Conservation (phyloP, 2,113 vertebrate genomes). For the Isurus oxyrinchus region DNA sequence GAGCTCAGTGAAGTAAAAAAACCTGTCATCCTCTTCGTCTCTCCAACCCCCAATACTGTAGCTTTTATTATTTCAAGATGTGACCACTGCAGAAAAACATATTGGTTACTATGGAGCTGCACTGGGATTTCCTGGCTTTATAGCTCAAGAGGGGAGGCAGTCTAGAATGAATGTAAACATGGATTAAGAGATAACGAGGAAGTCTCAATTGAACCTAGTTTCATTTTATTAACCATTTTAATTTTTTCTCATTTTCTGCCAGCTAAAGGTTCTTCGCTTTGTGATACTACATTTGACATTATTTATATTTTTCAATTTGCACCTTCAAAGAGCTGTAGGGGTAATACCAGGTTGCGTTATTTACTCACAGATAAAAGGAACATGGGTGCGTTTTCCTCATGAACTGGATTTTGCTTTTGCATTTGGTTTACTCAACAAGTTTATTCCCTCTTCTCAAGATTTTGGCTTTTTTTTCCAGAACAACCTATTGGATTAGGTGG, state of each 20-base stretch:
- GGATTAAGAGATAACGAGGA: neutral
- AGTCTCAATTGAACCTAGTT: neutral
- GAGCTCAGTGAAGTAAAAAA: neutral
- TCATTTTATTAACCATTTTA: neutral
- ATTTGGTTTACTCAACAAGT: neutral
- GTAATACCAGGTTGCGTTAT: neutral
- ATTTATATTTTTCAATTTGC: neutral
- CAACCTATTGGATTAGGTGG: neutral
- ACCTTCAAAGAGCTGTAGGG: neutral
- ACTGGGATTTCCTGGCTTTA: neutral
- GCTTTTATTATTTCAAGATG: conserved; percentile 10
- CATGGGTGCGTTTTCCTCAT: neutral
- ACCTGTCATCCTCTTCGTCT: neutral
- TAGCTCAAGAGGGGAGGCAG: neutral
- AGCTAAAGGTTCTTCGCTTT: neutral
- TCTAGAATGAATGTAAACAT: neutral
- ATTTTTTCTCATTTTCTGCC: neutral
- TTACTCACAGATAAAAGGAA: neutral
- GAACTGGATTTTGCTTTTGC: neutral
- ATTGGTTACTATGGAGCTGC: neutral
- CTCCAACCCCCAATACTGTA: neutral
- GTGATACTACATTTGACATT: neutral
- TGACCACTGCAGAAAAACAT: neutral
- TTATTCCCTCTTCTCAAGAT: neutral
- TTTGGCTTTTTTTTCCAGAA: neutral